These are phyloP conservation scores for Zosterops hypoxanthus DNA, from an alignment of 2,113 vertebrate genomes.

Conservation along the genomic window DNA sequence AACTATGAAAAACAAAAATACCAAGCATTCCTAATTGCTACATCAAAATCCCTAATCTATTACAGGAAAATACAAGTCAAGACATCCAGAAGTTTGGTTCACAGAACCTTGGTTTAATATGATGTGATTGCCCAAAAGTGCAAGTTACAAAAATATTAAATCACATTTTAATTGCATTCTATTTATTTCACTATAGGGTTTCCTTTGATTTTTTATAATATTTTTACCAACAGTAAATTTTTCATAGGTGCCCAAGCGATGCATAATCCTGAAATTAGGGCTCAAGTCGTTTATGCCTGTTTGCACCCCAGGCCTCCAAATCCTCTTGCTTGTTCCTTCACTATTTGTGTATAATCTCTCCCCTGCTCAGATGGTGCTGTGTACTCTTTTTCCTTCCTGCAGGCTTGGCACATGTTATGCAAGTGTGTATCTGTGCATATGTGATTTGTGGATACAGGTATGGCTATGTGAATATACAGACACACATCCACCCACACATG, in stretches of 20 bases:
- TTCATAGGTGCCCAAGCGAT: background rate
- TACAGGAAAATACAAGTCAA: background rate
- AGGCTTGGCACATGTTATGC: background rate
- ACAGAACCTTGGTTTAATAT: background rate
- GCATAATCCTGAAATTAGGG: background rate
- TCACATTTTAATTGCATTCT: background rate
- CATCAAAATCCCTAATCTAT: background rate
- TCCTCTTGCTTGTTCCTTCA: background rate
- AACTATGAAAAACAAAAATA: background rate
- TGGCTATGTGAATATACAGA: background rate
- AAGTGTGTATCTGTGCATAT: rapidly evolving
- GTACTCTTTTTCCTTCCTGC: background rate
- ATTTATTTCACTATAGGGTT: background rate
- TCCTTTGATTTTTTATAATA: background rate
- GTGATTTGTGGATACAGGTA: background rate
- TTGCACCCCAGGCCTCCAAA: background rate
- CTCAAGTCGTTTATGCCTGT: background rate
- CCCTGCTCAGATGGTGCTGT: background rate
- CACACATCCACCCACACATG: background rate
- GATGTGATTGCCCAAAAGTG: background rate
- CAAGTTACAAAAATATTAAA: background rate
- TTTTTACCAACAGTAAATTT: background rate
- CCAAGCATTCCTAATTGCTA: background rate
- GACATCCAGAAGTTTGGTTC: background rate
- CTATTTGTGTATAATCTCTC: background rate